These are phyloP conservation scores for Sparus aurata DNA, from an alignment of 2,797 vertebrate species.

Conservation along the genomic window DNA sequence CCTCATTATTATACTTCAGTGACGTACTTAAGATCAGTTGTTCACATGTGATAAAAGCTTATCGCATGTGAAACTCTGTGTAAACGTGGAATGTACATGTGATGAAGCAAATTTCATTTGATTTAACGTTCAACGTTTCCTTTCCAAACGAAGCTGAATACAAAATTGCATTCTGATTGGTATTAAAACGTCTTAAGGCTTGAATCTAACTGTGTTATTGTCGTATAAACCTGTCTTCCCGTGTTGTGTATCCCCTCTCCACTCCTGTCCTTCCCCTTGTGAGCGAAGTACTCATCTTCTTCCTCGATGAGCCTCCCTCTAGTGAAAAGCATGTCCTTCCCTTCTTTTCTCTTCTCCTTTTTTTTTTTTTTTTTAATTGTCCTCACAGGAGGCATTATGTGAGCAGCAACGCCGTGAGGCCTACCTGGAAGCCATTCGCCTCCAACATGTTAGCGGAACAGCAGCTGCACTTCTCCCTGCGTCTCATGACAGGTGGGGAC, in stretches of 20 bases:
- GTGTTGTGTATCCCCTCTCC: background rate
- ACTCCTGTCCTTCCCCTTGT: background rate
- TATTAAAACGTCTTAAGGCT: too few relatives aligned
- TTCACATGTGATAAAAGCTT: too few relatives aligned
- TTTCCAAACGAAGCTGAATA: too few relatives aligned
- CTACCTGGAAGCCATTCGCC: constrained; percentile 67
- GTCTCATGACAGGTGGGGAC: constrained; percentile 78
- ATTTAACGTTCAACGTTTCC: too few relatives aligned
- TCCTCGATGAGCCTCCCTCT: background rate
- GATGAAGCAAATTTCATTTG: too few relatives aligned
- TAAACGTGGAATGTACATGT: too few relatives aligned
- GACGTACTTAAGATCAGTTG: too few relatives aligned
- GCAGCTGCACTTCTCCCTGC: constrained; percentile 75
- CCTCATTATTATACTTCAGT: too few relatives aligned
- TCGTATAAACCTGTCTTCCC: background rate
- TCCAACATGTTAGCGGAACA: constrained; percentile 42
- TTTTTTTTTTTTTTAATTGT: constrained; percentile 33
- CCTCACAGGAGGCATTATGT: constrained; percentile 70
- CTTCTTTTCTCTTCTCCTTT: background rate
- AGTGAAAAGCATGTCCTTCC: too few relatives aligned
- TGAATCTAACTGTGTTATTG: background rate
- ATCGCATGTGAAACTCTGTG: too few relatives aligned
- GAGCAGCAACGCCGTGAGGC: constrained; percentile 69
- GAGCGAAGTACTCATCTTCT: background rate
- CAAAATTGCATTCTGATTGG: background rate